phyloP scores from a whole-genome alignment of 23 tunicate species.

The Corella eumyota region DNA sequence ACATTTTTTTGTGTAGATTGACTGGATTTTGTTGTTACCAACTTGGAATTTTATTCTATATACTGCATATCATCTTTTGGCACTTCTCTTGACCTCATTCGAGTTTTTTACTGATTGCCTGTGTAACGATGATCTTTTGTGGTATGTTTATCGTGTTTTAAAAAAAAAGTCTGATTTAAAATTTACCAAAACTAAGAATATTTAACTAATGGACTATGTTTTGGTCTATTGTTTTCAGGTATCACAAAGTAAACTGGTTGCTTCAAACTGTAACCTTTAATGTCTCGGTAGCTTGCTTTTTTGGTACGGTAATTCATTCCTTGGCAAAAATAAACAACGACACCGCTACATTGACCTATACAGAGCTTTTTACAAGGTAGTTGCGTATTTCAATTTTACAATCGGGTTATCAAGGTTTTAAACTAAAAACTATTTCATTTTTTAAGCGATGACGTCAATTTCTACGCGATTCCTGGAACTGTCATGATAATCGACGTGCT shows the following conservation, averaged over 20 bases:
- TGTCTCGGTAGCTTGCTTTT: conserved; percentile 20
- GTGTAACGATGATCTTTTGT: conserved; percentile 68
- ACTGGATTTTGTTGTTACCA: conserved; percentile 20
- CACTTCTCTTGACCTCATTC: conserved; percentile 24
- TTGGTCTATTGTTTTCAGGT: conserved; percentile 27
- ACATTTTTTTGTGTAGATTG: conserved; percentile 3
- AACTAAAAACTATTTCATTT: no score
- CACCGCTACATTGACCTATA: neutral
- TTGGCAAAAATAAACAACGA: conserved; percentile 12
- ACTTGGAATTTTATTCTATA: conserved; percentile 38
- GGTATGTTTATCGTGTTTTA: conserved; percentile 15
- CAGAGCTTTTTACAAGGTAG: conserved; percentile 38
- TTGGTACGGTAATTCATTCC: conserved; percentile 22
- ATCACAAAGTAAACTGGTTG: conserved; percentile 52
- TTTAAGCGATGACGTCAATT: conserved; percentile 60
- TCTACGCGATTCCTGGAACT: conserved; percentile 30
- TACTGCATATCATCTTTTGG: conserved; percentile 22
- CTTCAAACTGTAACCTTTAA: conserved; percentile 28
- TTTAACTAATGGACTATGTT: neutral
- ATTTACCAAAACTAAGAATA: neutral
- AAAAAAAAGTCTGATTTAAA: neutral
- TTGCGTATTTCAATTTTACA: neutral
- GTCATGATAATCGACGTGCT: conserved; percentile 48
- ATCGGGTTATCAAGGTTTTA: no score
- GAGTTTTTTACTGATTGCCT: conserved; percentile 70